Base-by-base conservation (phyloP, 2,113 vertebrate genomes). In the Pluvianellus socialis region DNA sequence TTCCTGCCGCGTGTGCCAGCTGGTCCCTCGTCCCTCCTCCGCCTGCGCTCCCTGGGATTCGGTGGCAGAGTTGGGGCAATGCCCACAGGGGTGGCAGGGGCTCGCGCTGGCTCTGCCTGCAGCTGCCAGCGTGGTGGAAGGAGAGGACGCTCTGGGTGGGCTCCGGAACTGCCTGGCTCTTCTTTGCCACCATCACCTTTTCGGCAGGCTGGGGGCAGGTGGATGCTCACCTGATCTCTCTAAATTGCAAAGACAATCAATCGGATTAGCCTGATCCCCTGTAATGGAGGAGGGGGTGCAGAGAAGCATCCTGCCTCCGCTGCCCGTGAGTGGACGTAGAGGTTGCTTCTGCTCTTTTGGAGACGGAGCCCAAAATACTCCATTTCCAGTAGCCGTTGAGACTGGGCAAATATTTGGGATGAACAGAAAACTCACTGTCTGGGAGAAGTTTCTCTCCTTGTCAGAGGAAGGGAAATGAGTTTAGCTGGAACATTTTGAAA, bases 251-350 rank as follows among this genome's bases (percentile, higher is more conserved):
- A 42, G 22, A 63, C 33, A 28, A 77, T 22, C 38, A 10, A 70
- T 82, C 2, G 7, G 76, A 95, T 97, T 92, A 93, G 67, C 38
- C 66, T 94, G 65, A 96, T 95, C 71, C 83, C 65, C 27, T 71
- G 68, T 45, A 77, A 91, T 83, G 68, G 70, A 44, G 75, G 73
- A 62, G 40, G 30, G n/a, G 21, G 33, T 58, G n/a, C 2, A 3
- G 55, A 59, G 62, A 17, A 47, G 30, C 18, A 4, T 58, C 45
- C 71, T 0, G 0, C 35, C 61, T 27, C 15, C 12, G 30, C 35
- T 5, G 10, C 58, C 53, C 2, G 0, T 2, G 58, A 22, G 40
- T 3, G 19, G 65, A 7, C 1, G 1, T 1, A 14, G 80, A 18
- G 68, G 4, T 45, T 17, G 15, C 49, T 66, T 68, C 58, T 70